Evolutionary conservation across 1,140 invertebrate species (phyloP).

Genomic region (Zaprionus ornatus): DNA sequence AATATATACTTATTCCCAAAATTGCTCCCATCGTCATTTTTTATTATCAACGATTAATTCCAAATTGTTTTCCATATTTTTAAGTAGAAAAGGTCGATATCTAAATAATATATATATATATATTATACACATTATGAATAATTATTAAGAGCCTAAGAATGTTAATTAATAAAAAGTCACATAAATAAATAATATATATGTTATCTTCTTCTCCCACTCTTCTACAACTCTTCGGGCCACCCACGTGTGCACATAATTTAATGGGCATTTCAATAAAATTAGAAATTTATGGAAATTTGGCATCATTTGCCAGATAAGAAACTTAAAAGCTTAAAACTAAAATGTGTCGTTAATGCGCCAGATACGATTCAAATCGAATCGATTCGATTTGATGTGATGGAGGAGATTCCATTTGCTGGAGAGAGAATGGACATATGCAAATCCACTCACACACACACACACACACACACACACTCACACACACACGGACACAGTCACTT

Average conservation of each 20-base stretch:
- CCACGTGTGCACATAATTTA: constrained; percentile 35
- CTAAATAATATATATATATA: not conserved
- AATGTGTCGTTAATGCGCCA: constrained; percentile 78
- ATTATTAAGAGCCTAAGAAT: too few species aligned
- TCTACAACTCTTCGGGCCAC: not conserved
- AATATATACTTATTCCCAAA: too few species aligned
- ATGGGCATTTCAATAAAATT: constrained; percentile 77
- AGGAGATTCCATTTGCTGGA: too few species aligned
- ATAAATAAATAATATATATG: too few species aligned
- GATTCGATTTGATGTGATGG: constrained; percentile 19
- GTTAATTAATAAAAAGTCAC: too few species aligned
- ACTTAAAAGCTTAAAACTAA: constrained; percentile 80
- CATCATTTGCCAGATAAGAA: constrained; percentile 65
- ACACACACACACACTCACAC: not conserved
- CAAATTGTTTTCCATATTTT: too few species aligned
- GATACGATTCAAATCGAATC: constrained; percentile 41
- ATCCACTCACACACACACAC: not conserved
- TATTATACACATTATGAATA: not conserved
- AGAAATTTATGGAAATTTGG: constrained; percentile 79
- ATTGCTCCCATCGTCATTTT: too few species aligned
- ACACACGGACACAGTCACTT: not conserved
- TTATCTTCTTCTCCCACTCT: not conserved
- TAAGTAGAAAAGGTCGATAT: too few species aligned
- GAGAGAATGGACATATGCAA: constrained; percentile 25
- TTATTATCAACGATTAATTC: too few species aligned